These are phyloP conservation scores for Vespertilio murinus DNA, from an alignment of 2,797 vertebrate genomes.

Conservation along the genomic window DNA sequence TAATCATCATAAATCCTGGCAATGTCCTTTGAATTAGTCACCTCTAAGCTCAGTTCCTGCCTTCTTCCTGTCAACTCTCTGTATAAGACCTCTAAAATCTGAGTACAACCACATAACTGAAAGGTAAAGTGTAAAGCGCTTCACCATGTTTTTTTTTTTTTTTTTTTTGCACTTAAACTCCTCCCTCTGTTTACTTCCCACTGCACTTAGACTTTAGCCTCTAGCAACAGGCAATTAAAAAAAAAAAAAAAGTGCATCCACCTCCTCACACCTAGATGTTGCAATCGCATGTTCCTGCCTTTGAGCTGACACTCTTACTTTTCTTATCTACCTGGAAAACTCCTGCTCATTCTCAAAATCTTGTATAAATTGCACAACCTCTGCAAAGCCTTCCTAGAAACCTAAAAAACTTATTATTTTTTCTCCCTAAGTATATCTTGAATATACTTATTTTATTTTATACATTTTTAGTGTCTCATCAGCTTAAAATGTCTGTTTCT, in stretches of 20 bases:
- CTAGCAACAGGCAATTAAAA: neutral
- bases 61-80: neutral
- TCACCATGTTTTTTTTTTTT: neutral
- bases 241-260: neutral
- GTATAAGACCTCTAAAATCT: neutral
- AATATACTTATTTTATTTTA: neutral
- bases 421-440: neutral
- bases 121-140: neutral
- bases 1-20: neutral
- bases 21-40: neutral
- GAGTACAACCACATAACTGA: neutral
- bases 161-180: neutral
- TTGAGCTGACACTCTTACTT: neutral
- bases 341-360: neutral
- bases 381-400: neutral
- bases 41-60: neutral
- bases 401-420: neutral
- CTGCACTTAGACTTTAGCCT: neutral
- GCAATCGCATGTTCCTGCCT: neutral
- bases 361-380: neutral
- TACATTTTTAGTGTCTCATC: neutral
- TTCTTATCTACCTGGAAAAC: neutral
- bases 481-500: neutral
- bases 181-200: neutral
- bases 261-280: neutral